A percentile compares a stretch with the other conserved stretches of the same genome.
Conservation (phyloP, 2,888 invertebrate genomes). For the Norana najaformis region DNA sequence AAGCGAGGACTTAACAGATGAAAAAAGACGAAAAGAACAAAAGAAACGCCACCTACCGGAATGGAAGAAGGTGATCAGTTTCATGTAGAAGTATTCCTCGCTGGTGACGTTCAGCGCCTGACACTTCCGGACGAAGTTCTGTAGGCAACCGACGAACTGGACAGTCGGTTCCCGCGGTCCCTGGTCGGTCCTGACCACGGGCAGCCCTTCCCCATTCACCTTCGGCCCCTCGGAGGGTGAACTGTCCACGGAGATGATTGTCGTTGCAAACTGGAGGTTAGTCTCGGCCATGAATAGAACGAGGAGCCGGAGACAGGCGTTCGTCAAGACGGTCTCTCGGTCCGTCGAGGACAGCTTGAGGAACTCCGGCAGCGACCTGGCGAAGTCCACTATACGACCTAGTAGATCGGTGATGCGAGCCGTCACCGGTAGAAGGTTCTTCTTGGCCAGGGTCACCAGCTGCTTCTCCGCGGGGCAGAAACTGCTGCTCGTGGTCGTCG, state of each 20-base stretch:
- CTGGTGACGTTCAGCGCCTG: constrained; percentile 54
- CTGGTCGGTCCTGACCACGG: background rate
- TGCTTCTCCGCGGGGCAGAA: constrained; percentile 42
- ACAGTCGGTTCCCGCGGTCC: constrained; percentile 46
- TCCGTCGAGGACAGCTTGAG: constrained; percentile 53
- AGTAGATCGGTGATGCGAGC: constrained; percentile 59
- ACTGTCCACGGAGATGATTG: constrained; percentile 42
- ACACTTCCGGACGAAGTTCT: constrained; percentile 57
- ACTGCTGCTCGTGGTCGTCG: background rate
- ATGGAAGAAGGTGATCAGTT: constrained; percentile 58
- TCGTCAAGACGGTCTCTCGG: constrained; percentile 52
- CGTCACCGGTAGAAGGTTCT: constrained; percentile 58
- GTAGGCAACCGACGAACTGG: constrained; percentile 56
- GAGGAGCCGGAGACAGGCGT: constrained; percentile 57
- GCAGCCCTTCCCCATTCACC: background rate
- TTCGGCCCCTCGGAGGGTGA: background rate
- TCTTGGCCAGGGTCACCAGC: constrained; percentile 58
- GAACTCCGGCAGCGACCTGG: constrained; percentile 55
- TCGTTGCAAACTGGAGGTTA: constrained; percentile 59
- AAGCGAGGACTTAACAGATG: too few relatives aligned
- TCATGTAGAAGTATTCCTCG: constrained; percentile 55
- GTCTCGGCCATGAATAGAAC: constrained; percentile 60
- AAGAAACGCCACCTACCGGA: constrained; percentile 47
- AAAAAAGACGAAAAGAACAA: background rate
- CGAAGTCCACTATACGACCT: constrained; percentile 55